A percentile compares a stretch with the other conserved stretches of the same genome.
These are phyloP conservation scores for Leptodirus hochenwartii DNA, from an alignment of 2,888 invertebrate species.

Conservation along the genomic window DNA sequence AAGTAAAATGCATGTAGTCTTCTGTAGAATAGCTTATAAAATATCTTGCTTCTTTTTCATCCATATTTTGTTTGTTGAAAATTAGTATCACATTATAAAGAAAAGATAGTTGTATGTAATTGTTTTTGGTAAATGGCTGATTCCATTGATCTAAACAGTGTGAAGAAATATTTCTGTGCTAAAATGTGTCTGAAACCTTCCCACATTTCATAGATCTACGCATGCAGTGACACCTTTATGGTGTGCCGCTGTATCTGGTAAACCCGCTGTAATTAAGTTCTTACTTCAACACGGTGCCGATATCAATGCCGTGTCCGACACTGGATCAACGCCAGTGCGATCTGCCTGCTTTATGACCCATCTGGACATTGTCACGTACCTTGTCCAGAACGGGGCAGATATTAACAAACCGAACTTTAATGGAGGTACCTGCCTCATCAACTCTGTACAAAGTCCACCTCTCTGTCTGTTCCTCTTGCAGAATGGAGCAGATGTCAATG, in stretches of 20 bases:
- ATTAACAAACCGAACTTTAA: conserved; percentile 71
- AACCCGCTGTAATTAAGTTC: conserved; percentile 55
- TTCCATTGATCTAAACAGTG: too few species aligned
- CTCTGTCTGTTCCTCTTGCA: conserved; percentile 63
- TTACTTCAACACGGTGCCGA: conserved; percentile 64
- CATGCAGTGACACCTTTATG: conserved; percentile 80
- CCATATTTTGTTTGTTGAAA: too few species aligned
- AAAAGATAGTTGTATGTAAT: too few species aligned
- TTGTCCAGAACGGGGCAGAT: conserved; percentile 66
- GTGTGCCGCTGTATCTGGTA: conserved; percentile 82
- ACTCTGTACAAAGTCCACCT: conserved; percentile 72
- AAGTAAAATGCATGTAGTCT: too few species aligned
- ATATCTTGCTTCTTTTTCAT: too few species aligned
- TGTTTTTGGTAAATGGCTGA: too few species aligned
- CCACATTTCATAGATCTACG: conserved; percentile 35
- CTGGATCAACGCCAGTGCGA: conserved; percentile 76
- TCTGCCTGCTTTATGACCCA: conserved; percentile 90
- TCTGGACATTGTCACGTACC: conserved; percentile 55
- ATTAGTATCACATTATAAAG: too few species aligned
- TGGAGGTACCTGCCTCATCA: conserved; percentile 86
- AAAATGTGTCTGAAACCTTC: too few species aligned
- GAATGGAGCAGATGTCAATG: conserved; percentile 70
- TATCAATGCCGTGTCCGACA: conserved; percentile 74
- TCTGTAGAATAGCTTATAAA: too few species aligned
- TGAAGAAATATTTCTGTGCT: too few species aligned